Evolutionary conservation across 2,113 vertebrate genomes (phyloP), one percentile per base, ranked within the genome.

Genomic region (Aramus guarauna): DNA sequence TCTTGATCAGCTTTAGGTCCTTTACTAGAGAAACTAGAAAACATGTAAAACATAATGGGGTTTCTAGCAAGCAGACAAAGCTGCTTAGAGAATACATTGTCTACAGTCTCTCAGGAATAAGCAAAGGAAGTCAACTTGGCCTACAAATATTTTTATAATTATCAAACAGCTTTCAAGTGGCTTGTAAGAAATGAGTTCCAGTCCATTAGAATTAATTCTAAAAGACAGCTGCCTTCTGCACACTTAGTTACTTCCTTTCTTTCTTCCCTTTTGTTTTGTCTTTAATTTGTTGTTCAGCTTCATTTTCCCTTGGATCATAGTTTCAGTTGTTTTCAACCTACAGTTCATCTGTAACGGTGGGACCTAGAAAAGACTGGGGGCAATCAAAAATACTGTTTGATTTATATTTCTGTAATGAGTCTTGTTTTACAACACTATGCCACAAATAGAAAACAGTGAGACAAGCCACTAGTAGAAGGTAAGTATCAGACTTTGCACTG

Each of bases 251-350:
- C 63, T 91, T 92, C 58, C 53, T 71, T 79, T 92, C 50, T 84
- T 86, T 77, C 69, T 92, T 84, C 63, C 52, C 50, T 64, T 89
- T 41, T 89, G 45, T 83, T 83, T 88, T 75, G 72, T 24, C 59
- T 92, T 75, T 22, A 50, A 86, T 96, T 96, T 95, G 91, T 92
- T 91, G 50, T 91, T 87, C 74, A 72, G 20, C 66, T 91, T 81
- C 85, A 58, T 59, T 75, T 91, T 71, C 48, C 58, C 43, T 72
- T 60, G 69, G 64, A 96, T 80, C 76, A 41, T 2, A 58, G 89
- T 82, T 90, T 67, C 72, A 37, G 55, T 37, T 94, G 39, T 71
- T 89, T 87, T 73, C 52, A 79, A 0, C 12, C 36, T 59, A n/a
- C 47, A 14, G 12, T 15, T 12, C 82, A 47, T 47, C 80, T 0